Evolutionary conservation across 1,140 invertebrate species (phyloP).

Genomic region (Lordiphosa stackelbergi): DNA sequence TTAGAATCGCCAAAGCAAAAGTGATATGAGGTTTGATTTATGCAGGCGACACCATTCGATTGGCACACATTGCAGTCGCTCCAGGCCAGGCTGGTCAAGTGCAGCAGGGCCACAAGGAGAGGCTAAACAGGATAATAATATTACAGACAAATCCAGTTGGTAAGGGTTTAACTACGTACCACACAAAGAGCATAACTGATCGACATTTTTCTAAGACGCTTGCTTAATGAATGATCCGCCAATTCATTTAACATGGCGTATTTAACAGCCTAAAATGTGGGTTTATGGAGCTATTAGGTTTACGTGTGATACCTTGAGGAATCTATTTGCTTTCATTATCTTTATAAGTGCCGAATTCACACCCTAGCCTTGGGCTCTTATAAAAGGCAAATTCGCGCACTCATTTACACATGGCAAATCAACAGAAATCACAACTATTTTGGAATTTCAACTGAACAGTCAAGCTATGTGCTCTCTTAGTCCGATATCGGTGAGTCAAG

Average conservation of each 20-base stretch:
- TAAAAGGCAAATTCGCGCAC: no score
- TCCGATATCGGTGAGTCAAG: no score
- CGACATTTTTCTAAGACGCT: no score
- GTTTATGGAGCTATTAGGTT: slow-evolving; percentile 7
- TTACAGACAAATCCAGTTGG: neutral
- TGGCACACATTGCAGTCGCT: slow-evolving; percentile 59
- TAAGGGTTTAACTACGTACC: neutral
- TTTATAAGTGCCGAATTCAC: neutral
- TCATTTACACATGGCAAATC: no score
- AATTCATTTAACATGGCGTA: slow-evolving; percentile 3
- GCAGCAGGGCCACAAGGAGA: slow-evolving; percentile 9
- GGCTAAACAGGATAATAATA: slow-evolving; percentile 7
- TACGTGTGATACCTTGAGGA: slow-evolving; percentile 1
- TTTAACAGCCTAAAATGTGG: neutral
- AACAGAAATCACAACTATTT: no score
- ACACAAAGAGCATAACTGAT: neutral
- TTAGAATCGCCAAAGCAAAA: slow-evolving; percentile 48
- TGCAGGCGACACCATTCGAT: slow-evolving; percentile 57
- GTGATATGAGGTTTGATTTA: slow-evolving; percentile 60
- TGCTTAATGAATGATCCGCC: slow-evolving; percentile 2
- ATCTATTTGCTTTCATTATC: slow-evolving; percentile 4
- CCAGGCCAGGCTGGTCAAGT: slow-evolving; percentile 16
- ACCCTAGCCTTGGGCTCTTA: slow-evolving; percentile 2
- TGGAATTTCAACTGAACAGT: no score
- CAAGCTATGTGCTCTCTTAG: no score